Evolutionary conservation across 2,113 vertebrate genomes (phyloP).

Genomic region (Petromus typicus): DNA sequence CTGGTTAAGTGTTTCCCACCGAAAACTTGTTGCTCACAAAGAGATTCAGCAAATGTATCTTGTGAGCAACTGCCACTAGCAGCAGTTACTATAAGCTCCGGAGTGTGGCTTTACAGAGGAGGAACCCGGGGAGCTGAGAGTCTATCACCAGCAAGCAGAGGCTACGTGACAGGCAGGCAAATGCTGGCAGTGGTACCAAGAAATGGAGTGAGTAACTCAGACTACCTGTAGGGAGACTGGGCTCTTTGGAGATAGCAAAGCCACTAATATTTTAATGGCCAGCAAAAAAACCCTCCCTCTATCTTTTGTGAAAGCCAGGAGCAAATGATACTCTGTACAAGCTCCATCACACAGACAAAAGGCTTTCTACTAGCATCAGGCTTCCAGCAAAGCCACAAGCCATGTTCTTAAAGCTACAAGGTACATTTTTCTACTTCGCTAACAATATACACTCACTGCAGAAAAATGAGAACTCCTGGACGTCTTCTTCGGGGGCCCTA

Average conservation of each 20-base stretch:
- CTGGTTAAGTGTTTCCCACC: constrained; percentile 13
- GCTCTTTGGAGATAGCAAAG: neutral
- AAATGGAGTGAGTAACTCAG: rapidly evolving
- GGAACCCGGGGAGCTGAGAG: neutral
- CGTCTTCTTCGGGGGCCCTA: neutral
- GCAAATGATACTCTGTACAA: neutral
- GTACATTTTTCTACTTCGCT: neutral
- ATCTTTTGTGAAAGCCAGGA: neutral
- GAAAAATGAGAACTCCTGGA: neutral
- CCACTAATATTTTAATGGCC: neutral
- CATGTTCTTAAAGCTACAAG: neutral
- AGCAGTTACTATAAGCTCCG: neutral
- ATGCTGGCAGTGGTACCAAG: neutral
- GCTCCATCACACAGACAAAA: rapidly evolving
- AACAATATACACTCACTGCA: neutral
- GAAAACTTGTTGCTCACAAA: neutral
- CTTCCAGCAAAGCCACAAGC: neutral
- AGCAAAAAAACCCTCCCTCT: neutral
- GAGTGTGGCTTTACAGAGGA: neutral
- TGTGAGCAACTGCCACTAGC: constrained; percentile 10
- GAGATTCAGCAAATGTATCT: neutral
- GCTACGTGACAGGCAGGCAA: rapidly evolving
- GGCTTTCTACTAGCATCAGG: neutral
- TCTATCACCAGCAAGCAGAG: neutral
- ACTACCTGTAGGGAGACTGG: neutral